These are phyloP conservation scores for Tridacna gigas DNA, from an alignment of 2,888 invertebrate genomes.

Conservation along the genomic window DNA sequence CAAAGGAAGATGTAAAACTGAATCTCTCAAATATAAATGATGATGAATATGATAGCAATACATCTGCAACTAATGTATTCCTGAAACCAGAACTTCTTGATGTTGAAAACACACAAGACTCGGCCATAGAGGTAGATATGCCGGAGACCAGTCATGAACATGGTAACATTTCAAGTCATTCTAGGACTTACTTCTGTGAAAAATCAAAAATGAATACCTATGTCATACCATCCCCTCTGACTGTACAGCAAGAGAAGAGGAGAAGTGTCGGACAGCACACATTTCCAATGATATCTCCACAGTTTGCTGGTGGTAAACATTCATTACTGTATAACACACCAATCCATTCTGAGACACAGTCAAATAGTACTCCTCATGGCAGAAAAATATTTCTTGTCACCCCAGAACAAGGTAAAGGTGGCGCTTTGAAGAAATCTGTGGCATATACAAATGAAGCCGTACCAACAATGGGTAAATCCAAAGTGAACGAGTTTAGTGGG, in stretches of 20 bases:
- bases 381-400: slow-evolving; percentile 59
- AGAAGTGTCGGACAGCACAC: slow-evolving; percentile 40
- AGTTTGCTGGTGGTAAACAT: slow-evolving; percentile 29
- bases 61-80: slow-evolving; percentile 59
- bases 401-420: slow-evolving; percentile 36
- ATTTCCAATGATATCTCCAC: slow-evolving; percentile 54
- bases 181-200: slow-evolving; percentile 19
- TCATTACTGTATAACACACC: slow-evolving; percentile 44
- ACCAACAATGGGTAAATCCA: slow-evolving; percentile 45
- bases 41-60: slow-evolving; percentile 66
- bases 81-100: slow-evolving; percentile 37
- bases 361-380: slow-evolving; percentile 40
- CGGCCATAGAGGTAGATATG: slow-evolving; percentile 53
- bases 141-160: background rate
- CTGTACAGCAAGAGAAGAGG: slow-evolving; percentile 31
- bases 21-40: slow-evolving; percentile 71
- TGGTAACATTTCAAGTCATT: background rate
- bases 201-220: slow-evolving; percentile 59
- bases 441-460: slow-evolving; percentile 60
- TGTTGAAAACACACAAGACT: slow-evolving; percentile 39
- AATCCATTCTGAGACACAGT: slow-evolving; percentile 30
- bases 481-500: slow-evolving; percentile 20
- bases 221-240: slow-evolving; percentile 43
- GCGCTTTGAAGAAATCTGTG: slow-evolving; percentile 39
- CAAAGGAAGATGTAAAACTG: slow-evolving; percentile 66